Evolutionary conservation across 2,113 vertebrate genomes (phyloP).

Genomic region (Tragelaphus imberbis): DNA sequence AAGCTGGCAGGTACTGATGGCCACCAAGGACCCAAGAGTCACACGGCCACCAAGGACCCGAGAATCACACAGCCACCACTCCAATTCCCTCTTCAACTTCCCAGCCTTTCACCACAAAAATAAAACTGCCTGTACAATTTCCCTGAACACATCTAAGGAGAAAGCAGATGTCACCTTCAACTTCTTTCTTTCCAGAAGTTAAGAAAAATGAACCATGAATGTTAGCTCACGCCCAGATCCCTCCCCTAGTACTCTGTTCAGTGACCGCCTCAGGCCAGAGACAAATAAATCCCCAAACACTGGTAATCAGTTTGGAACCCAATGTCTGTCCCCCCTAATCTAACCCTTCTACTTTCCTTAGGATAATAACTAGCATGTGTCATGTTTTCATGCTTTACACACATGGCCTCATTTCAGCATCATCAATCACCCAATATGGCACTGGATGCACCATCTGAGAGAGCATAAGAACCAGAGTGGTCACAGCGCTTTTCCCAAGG

Average conservation of each 20-base stretch:
- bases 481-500: neutral
- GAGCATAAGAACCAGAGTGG: neutral
- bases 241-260: neutral
- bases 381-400: too few species aligned
- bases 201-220: neutral
- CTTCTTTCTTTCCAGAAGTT: neutral
- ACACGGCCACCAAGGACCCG: neutral
- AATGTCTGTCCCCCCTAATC: neutral
- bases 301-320: neutral
- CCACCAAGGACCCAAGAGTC: neutral
- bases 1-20: neutral
- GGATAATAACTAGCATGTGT: rapidly evolving
- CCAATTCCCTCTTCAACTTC: neutral
- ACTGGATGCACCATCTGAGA: neutral
- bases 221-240: neutral
- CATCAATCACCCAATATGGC: neutral
- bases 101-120: neutral
- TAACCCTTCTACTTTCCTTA: neutral
- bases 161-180: neutral
- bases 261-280: neutral
- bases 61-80: neutral
- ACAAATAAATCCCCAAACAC: neutral
- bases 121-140: neutral
- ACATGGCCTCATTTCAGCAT: neutral
- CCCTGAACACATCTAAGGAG: neutral